Evolutionary conservation across 2,888 invertebrate species (phyloP).

Genomic region (Oligia latruncula): DNA sequence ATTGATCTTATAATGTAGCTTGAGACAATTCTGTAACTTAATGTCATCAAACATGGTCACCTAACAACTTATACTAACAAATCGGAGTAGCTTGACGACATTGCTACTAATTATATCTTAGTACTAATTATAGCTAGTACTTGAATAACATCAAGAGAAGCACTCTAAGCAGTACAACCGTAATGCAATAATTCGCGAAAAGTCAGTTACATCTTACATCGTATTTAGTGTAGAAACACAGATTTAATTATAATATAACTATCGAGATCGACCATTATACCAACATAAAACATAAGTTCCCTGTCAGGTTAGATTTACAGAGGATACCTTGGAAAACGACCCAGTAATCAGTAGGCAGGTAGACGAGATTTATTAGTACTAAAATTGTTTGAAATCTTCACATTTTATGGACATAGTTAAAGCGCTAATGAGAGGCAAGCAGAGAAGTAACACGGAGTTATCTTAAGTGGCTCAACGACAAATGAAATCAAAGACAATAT

Average conservation of each 20-base stretch:
- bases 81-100: background rate
- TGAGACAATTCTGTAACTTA: background rate
- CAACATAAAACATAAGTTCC: constrained; percentile 38
- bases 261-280: constrained; percentile 13
- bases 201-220: background rate
- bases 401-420: constrained; percentile 22
- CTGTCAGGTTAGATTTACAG: constrained; percentile 24
- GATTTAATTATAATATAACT: constrained; percentile 30
- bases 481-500: constrained; percentile 3
- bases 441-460: background rate
- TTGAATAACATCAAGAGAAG: background rate
- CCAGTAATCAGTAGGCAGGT: constrained; percentile 40
- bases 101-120: background rate
- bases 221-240: constrained; percentile 19
- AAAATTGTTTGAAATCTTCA: constrained; percentile 33
- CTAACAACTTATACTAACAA: background rate
- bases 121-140: background rate
- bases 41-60: too few species aligned
- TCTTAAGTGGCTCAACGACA: background rate
- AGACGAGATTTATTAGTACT: constrained; percentile 49
- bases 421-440: constrained; percentile 18
- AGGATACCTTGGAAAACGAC: constrained; percentile 40
- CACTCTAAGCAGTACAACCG: background rate
- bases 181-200: constrained; percentile 27
- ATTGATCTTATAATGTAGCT: background rate